phyloP scores from a whole-genome alignment of 2,113 vertebrate species.

The Phaethon lepturus region DNA sequence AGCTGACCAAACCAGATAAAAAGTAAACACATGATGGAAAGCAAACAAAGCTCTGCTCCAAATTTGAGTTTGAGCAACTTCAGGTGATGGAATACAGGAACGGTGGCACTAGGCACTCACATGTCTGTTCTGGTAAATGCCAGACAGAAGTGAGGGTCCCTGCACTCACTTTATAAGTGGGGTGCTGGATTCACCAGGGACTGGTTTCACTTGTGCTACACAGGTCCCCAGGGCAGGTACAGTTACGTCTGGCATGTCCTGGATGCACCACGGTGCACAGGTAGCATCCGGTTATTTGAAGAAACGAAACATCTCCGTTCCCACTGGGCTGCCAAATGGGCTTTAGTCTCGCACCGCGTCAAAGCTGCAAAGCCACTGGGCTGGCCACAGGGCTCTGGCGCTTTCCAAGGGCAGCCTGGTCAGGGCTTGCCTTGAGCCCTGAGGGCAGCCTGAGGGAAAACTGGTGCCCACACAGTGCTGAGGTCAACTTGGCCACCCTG shows the following conservation, averaged over 20 bases:
- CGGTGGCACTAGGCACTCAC: neutral
- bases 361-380: no score
- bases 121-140: neutral
- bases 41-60: neutral
- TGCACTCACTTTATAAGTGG: no score
- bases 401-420: neutral
- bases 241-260: fast-evolving
- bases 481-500: no score
- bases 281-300: neutral
- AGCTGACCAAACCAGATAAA: neutral
- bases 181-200: neutral
- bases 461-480: fast-evolving
- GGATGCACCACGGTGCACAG: fast-evolving
- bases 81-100: neutral
- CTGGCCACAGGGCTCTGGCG: fast-evolving
- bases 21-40: neutral
- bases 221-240: neutral
- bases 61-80: neutral
- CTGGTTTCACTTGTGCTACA: neutral
- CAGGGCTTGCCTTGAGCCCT: neutral
- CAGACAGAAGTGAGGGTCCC: neutral
- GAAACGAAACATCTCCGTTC: fast-evolving
- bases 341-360: fast-evolving
- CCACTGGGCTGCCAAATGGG: fast-evolving
- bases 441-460: neutral